Conservation (phyloP, 1,140 invertebrate species). For the Spodoptera litura region DNA sequence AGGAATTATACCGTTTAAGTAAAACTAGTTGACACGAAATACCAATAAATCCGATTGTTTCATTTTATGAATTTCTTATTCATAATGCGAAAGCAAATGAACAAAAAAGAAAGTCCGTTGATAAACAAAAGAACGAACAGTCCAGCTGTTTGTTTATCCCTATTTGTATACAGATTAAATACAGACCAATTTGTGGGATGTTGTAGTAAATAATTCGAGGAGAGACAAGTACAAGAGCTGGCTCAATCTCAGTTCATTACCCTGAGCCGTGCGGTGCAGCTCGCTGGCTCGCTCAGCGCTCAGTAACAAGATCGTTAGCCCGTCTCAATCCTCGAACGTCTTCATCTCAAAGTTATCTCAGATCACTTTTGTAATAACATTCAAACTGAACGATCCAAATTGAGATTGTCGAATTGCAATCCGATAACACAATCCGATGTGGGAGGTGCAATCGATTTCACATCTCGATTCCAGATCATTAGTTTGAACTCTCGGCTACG, state of each 20-base stretch:
- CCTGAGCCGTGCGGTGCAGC: constrained; percentile 30
- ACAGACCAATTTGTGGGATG: not conserved
- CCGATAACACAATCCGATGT: constrained; percentile 36
- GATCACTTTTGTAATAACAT: constrained; percentile 51
- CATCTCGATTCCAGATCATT: constrained; percentile 45
- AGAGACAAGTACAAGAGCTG: constrained; percentile 26
- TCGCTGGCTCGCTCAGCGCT: constrained; percentile 7
- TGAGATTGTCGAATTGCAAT: constrained; percentile 31
- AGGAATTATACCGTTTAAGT: not conserved
- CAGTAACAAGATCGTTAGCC: constrained; percentile 51
- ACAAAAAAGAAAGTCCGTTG: no score
- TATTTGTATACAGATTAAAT: not conserved
- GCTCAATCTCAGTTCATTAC: constrained; percentile 52
- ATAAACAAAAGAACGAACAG: no score
- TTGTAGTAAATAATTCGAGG: constrained; percentile 1
- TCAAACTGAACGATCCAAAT: constrained; percentile 37
- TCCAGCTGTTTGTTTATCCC: no score
- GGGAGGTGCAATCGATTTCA: constrained; percentile 28
- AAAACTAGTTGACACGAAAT: no score
- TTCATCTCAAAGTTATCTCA: constrained; percentile 45
- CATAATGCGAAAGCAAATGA: no score
- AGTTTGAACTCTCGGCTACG: constrained; percentile 34
- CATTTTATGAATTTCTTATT: no score
- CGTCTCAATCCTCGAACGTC: constrained; percentile 44
- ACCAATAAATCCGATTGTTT: no score